A percentile compares a stretch with the other conserved stretches of the same genome.
phyloP scores from a whole-genome alignment of 2,888 invertebrate genomes.

The Nematopogon swammerdamellus region DNA sequence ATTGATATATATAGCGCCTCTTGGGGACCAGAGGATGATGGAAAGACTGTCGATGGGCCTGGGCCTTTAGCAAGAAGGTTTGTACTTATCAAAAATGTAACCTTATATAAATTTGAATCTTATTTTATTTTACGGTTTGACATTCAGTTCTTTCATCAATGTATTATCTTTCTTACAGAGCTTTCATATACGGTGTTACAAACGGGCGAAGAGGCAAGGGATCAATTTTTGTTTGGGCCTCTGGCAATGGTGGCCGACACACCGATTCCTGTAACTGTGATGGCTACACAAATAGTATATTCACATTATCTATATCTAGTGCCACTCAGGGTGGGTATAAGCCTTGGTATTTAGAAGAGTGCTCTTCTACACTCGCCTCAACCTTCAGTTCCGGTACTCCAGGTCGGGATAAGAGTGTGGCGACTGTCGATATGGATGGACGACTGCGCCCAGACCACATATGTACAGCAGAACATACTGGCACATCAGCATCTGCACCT shows the following conservation, averaged over 20 bases:
- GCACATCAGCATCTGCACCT: constrained; percentile 92
- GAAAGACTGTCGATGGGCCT: constrained; percentile 94
- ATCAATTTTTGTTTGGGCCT: constrained; percentile 96
- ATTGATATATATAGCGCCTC: constrained; percentile 96
- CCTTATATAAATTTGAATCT: too few species aligned
- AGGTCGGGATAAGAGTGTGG: constrained; percentile 85
- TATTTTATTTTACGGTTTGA: too few species aligned
- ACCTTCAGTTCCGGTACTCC: constrained; percentile 97
- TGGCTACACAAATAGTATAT: constrained; percentile 98
- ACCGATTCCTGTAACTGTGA: constrained; percentile 98
- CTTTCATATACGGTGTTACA: constrained; percentile 91
- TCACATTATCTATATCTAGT: constrained; percentile 96
- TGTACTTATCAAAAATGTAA: constrained; percentile 1
- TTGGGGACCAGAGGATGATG: constrained; percentile 97
- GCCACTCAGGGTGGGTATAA: constrained; percentile 94
- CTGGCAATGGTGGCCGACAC: constrained; percentile 94
- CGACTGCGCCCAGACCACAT: constrained; percentile 81
- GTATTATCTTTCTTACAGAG: constrained; percentile 55
- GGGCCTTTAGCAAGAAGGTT: constrained; percentile 80
- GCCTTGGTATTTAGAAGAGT: constrained; percentile 99
- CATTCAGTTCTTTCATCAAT: too few species aligned
- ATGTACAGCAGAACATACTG: constrained; percentile 88
- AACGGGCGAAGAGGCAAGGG: constrained; percentile 91
- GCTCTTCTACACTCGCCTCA: constrained; percentile 96
- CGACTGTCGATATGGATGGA: constrained; percentile 90